Percentiles rank a stretch among this genome's conserved stretches.
Evolutionary conservation across 1,140 invertebrate genomes (phyloP).

Genomic region (Liolophura sinensis): DNA sequence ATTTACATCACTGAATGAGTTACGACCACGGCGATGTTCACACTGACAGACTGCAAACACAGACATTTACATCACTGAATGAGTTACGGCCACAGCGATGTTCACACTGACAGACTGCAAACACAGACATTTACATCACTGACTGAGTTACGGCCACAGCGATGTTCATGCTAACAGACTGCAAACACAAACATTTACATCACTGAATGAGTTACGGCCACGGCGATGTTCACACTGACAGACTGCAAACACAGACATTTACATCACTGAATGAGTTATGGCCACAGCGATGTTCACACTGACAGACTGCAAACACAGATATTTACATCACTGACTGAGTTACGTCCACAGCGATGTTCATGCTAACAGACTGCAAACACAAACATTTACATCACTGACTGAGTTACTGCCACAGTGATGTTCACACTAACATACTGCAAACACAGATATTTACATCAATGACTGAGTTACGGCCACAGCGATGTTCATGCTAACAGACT

Average conservation of each 20-base stretch:
- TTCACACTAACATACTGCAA: constrained; percentile 72
- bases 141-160: no score
- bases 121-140: no score
- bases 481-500: constrained; percentile 75
- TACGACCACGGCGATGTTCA: constrained; percentile 81
- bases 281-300: constrained; percentile 78
- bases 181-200: constrained; percentile 34
- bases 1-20: no score
- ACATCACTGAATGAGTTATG: no score
- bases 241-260: constrained; percentile 61
- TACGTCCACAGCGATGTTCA: constrained; percentile 80
- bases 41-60: constrained; percentile 65
- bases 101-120: constrained; percentile 72
- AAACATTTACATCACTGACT: no score
- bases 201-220: no score
- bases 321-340: no score
- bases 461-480: no score
- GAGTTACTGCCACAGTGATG: constrained; percentile 77
- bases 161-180: constrained; percentile 75
- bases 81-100: constrained; percentile 77
- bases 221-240: constrained; percentile 74
- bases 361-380: constrained; percentile 65
- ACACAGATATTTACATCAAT: no score
- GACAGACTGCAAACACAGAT: constrained; percentile 62
- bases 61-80: no score